Conservation (phyloP, 2,113 vertebrate genomes). For the Galemys pyrenaicus region DNA sequence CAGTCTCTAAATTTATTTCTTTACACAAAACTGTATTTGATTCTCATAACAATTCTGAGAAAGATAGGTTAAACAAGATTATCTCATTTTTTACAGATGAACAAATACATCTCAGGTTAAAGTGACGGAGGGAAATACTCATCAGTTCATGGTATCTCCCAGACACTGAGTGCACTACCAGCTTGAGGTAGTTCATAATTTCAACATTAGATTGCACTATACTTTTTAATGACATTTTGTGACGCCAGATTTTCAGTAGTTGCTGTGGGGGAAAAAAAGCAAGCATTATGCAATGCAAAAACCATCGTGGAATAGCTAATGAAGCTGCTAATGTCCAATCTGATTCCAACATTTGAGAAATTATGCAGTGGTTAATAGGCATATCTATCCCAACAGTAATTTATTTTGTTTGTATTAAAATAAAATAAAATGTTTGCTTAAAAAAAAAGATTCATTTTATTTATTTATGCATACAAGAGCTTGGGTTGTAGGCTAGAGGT, state of each 20-base stretch:
- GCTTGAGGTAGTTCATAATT: neutral
- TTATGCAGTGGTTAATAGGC: neutral
- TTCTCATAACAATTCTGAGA: neutral
- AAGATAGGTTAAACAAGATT: neutral
- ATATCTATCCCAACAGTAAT: neutral
- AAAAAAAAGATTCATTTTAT: no score
- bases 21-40: neutral
- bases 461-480: no score
- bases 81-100: constrained; percentile 25
- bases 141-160: neutral
- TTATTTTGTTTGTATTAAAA: neutral
- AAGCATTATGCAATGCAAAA: neutral
- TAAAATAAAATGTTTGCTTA: neutral
- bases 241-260: neutral
- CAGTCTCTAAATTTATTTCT: neutral
- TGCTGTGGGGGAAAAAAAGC: neutral
- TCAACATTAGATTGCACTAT: neutral
- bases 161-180: neutral
- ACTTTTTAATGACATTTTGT: neutral
- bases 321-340: neutral
- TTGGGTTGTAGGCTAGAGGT: no score
- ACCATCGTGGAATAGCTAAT: neutral
- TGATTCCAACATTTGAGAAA: neutral
- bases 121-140: neutral
- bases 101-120: neutral